Conservation (phyloP, 2,888 invertebrate species). For the Ethmia dodecea region DNA sequence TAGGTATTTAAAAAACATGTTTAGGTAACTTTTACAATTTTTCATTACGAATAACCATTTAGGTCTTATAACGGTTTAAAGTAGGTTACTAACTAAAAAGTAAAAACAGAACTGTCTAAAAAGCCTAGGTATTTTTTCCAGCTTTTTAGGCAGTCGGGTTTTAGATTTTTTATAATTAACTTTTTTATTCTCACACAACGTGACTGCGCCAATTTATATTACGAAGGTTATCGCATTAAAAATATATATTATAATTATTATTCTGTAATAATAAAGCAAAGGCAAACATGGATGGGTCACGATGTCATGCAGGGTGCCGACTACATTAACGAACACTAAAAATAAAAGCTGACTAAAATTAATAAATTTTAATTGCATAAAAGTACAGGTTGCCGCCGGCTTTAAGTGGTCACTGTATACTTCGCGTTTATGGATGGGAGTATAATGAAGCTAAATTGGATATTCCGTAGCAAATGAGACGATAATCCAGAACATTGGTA, state of each 20-base stretch:
- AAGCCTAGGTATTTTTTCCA: no score
- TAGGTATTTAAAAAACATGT: no score
- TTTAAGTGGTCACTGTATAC: constrained; percentile 36
- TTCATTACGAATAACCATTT: no score
- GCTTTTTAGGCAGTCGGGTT: no score
- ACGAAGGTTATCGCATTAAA: no score
- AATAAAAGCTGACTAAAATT: constrained; percentile 49
- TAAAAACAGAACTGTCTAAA: no score
- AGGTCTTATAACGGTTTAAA: no score
- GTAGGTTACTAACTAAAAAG: no score
- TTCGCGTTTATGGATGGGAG: constrained; percentile 10
- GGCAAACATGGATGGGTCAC: constrained; percentile 8
- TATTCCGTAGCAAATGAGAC: constrained; percentile 1
- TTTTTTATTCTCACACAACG: no score
- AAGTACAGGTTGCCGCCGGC: constrained; percentile 40
- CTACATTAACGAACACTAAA: constrained; percentile 39
- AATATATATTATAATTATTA: constrained; percentile 15
- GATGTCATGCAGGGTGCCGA: constrained; percentile 19
- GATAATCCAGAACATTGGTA: not conserved
- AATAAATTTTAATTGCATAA: constrained; percentile 59
- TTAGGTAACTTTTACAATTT: no score
- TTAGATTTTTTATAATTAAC: no score
- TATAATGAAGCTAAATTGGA: constrained; percentile 18
- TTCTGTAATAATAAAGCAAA: constrained; percentile 27
- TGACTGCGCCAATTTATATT: no score